These are phyloP conservation scores for Australoheros facetus DNA, from an alignment of 2,797 vertebrate species.

Conservation along the genomic window DNA sequence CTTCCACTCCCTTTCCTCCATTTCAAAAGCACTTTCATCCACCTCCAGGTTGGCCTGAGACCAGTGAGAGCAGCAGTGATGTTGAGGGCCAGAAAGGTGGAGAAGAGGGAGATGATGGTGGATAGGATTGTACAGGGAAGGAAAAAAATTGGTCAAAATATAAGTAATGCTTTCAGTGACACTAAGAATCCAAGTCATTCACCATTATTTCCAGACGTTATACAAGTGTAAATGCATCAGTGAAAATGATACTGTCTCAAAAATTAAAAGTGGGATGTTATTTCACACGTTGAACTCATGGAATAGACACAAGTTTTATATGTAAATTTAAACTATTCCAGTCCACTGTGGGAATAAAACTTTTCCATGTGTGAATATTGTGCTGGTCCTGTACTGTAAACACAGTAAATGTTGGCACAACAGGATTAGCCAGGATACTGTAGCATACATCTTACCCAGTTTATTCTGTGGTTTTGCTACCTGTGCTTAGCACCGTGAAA, in stretches of 20 bases:
- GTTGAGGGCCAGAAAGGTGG: background rate
- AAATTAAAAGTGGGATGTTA: background rate
- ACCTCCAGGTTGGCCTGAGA: slow-evolving; percentile 81
- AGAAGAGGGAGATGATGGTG: background rate
- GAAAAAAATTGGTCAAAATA: background rate
- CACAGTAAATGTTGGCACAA: background rate
- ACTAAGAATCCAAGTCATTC: background rate
- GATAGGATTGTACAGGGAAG: background rate
- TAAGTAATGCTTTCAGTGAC: background rate
- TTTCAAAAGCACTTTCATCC: slow-evolving; percentile 49
- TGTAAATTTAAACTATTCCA: background rate
- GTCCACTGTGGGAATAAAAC: no score
- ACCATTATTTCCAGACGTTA: background rate
- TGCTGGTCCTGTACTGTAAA: background rate
- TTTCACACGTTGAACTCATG: background rate
- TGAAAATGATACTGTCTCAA: no score
- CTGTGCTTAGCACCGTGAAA: background rate
- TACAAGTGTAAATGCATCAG: background rate
- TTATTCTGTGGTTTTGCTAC: background rate
- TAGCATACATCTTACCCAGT: background rate
- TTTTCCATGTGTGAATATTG: background rate
- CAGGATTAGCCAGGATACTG: background rate
- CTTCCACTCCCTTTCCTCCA: slow-evolving; percentile 79
- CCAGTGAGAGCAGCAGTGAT: background rate
- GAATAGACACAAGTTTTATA: background rate